These are phyloP conservation scores for Bombyx huttoni DNA, from an alignment of 2,888 invertebrate species.

Conservation along the genomic window DNA sequence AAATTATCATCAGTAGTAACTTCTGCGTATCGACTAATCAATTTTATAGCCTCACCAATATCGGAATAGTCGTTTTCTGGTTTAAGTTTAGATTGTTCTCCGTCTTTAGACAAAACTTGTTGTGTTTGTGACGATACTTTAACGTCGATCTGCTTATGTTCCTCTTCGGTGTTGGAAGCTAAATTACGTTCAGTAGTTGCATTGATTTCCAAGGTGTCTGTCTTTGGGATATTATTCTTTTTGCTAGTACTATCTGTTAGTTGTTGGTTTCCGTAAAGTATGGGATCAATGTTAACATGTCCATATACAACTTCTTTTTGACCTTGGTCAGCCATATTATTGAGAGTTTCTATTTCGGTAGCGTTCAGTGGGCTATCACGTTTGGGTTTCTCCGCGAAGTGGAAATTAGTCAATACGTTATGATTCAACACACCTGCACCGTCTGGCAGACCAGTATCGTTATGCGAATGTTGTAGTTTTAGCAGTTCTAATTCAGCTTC, in stretches of 20 bases:
- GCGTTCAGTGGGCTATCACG: conserved; percentile 49
- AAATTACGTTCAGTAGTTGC: conserved; percentile 3
- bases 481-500: conserved; percentile 60
- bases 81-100: conserved; percentile 47
- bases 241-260: conserved; percentile 8
- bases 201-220: conserved; percentile 5
- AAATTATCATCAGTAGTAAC: conserved; percentile 64
- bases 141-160: conserved; percentile 13
- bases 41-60: conserved; percentile 63
- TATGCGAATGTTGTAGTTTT: conserved; percentile 46
- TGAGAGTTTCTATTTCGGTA: conserved; percentile 25
- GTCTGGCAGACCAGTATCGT: conserved; percentile 25
- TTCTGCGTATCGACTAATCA: conserved; percentile 64
- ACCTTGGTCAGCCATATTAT: conserved; percentile 38
- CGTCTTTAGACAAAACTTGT: conserved; percentile 32
- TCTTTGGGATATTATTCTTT: background rate
- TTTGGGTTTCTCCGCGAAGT: conserved; percentile 56
- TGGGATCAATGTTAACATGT: conserved; percentile 56
- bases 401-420: conserved; percentile 38
- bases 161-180: conserved; percentile 1
- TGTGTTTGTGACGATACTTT: conserved; percentile 5
- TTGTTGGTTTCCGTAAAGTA: conserved; percentile 33
- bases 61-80: conserved; percentile 64
- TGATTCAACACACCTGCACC: conserved; percentile 31
- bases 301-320: conserved; percentile 61